Evolutionary conservation across 2,888 invertebrate species (phyloP).

Genomic region (Elmis aenea): DNA sequence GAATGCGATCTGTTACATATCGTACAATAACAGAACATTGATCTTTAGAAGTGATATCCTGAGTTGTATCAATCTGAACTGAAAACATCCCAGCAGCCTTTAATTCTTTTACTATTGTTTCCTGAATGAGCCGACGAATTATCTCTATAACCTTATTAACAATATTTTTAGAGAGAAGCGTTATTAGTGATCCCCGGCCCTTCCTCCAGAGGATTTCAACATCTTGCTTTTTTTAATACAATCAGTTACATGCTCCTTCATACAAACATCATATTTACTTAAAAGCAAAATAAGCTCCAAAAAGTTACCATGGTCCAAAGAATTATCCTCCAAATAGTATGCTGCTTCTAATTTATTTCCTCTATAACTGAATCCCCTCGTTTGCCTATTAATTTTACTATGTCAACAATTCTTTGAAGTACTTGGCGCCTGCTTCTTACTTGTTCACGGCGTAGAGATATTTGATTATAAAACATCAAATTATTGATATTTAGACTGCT

Average conservation of each 20-base stretch:
- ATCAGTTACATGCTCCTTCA: neutral
- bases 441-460: conserved; percentile 2
- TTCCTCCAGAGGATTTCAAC: too few relatives aligned
- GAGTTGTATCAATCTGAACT: conserved; percentile 15
- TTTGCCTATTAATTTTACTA: neutral
- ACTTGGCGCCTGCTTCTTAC: conserved; percentile 1
- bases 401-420: neutral
- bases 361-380: neutral
- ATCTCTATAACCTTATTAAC: too few relatives aligned
- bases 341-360: conserved; percentile 2
- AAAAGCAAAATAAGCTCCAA: neutral
- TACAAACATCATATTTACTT: conserved; percentile 1
- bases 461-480: conserved; percentile 2
- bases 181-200: too few relatives aligned
- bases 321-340: neutral
- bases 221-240: neutral
- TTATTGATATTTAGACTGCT: conserved; percentile 1
- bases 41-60: conserved; percentile 13
- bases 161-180: too few relatives aligned
- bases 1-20: conserved; percentile 6
- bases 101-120: too few relatives aligned
- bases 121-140: too few relatives aligned
- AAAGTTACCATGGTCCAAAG: conserved; percentile 1
- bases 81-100: conserved; percentile 12
- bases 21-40: conserved; percentile 11